Conservation (phyloP, 1,140 invertebrate species). For the Brachionus koreanus region DNA sequence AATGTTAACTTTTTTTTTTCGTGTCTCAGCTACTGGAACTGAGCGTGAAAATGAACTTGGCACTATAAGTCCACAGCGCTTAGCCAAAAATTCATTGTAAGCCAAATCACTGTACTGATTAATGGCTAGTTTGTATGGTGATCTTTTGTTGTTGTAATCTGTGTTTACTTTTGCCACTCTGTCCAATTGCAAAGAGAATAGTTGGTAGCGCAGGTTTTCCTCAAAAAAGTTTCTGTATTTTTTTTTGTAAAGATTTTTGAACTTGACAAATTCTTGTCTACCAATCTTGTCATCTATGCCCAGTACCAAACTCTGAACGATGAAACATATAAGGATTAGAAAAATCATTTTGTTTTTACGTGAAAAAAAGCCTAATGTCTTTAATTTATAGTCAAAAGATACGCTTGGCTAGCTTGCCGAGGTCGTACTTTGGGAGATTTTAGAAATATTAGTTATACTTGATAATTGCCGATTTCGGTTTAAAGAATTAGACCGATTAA, state of each 20-base stretch:
- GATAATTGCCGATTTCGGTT: not conserved
- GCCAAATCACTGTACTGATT: slow-evolving; percentile 20
- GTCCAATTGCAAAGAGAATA: not conserved
- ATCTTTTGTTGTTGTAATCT: not conserved
- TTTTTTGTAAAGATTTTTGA: slow-evolving; percentile 7
- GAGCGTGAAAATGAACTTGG: not conserved
- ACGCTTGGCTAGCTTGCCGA: not conserved
- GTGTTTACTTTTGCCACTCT: not conserved
- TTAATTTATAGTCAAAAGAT: not conserved
- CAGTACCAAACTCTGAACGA: not conserved
- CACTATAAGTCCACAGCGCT: not conserved
- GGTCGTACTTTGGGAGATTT: not conserved
- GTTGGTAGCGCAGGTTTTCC: slow-evolving; percentile 2
- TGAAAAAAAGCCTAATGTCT: not conserved
- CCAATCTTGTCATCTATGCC: not conserved
- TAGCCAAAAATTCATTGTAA: slow-evolving; percentile 18
- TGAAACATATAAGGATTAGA: not conserved
- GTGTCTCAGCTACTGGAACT: not conserved
- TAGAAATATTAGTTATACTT: not conserved
- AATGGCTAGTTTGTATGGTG: not conserved
- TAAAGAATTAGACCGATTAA: not conserved
- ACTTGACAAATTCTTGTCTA: not conserved
- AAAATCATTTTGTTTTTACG: not conserved
- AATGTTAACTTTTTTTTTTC: not conserved
- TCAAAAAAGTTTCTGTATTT: not conserved